phyloP scores from a whole-genome alignment of 2,797 vertebrate species.

The Sebastes baramenuke region DNA sequence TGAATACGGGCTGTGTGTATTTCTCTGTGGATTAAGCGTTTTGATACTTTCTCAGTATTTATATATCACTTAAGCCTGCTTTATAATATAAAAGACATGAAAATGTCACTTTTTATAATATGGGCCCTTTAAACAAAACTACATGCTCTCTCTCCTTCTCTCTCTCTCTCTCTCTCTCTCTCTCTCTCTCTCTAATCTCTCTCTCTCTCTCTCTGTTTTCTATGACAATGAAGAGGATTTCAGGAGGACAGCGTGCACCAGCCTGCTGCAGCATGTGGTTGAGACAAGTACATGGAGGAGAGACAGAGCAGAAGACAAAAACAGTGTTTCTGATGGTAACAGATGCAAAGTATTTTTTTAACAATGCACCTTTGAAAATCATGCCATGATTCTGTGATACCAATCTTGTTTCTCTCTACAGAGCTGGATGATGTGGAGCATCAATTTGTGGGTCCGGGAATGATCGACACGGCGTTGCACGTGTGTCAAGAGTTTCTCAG shows the following conservation, averaged over 20 bases:
- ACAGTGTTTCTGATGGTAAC: constrained; percentile 3
- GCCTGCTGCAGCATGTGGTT: constrained; percentile 87
- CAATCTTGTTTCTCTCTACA: constrained; percentile 21
- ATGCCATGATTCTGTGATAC: not conserved
- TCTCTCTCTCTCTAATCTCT: not conserved
- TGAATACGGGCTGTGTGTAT: too few species aligned
- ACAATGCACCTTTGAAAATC: not conserved
- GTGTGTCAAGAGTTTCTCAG: constrained; percentile 86
- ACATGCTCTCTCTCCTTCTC: not conserved
- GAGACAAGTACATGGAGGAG: constrained; percentile 59
- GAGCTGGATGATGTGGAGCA: constrained; percentile 1
- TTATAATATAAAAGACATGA: too few species aligned
- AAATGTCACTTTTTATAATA: too few species aligned
- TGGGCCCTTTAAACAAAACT: not conserved
- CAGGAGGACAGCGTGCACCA: constrained; percentile 89
- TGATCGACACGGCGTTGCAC: constrained; percentile 86
- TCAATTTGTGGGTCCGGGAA: constrained; percentile 52
- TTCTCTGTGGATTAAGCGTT: too few species aligned
- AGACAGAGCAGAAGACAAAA: not conserved
- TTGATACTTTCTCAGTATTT: too few species aligned
- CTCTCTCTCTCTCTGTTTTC: not conserved
- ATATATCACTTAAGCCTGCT: too few species aligned
- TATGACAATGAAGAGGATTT: constrained; percentile 86
- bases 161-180: not conserved
- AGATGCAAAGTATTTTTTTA: not conserved